A percentile compares a stretch with the other conserved stretches of the same genome.
Conservation (phyloP, 2,797 vertebrate genomes). For the Steatocranus sp. region DNA sequence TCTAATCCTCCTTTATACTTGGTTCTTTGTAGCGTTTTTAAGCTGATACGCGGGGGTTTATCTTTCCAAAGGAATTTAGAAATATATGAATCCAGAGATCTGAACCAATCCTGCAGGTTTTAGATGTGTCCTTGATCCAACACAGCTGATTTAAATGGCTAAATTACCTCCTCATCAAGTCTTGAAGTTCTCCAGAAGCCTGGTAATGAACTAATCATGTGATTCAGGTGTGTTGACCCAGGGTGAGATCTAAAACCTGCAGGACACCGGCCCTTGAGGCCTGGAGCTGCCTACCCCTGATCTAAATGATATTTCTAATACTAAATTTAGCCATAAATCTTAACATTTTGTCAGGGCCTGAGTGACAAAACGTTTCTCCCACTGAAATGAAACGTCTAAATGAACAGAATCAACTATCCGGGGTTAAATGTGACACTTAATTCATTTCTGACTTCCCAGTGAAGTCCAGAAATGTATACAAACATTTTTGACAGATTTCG, state of each 20-base stretch:
- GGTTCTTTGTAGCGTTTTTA: too few relatives aligned
- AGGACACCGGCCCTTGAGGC: not conserved
- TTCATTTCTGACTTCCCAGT: not conserved
- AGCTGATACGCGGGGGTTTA: too few relatives aligned
- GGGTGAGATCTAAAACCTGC: accelerated
- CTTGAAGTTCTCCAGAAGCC: not conserved
- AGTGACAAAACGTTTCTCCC: not conserved
- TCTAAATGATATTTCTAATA: not conserved
- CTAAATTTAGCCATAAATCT: not conserved
- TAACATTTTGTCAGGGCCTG: not conserved
- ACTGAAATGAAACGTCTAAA: not conserved
- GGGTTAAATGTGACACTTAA: not conserved
- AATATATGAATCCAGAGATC: too few relatives aligned
- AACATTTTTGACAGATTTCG: not conserved
- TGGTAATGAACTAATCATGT: not conserved
- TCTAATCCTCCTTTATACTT: too few relatives aligned
- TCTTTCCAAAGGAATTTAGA: too few relatives aligned
- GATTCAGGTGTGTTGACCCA: not conserved
- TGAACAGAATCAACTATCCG: accelerated
- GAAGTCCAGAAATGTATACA: not conserved
- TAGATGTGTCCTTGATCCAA: not conserved
- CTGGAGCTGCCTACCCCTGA: not conserved
- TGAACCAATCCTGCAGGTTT: not conserved
- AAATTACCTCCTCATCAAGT: accelerated
- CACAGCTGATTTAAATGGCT: not conserved